These are phyloP conservation scores for Leucoraja erinaceus DNA, from an alignment of 2,113 vertebrate genomes.

Conservation along the genomic window DNA sequence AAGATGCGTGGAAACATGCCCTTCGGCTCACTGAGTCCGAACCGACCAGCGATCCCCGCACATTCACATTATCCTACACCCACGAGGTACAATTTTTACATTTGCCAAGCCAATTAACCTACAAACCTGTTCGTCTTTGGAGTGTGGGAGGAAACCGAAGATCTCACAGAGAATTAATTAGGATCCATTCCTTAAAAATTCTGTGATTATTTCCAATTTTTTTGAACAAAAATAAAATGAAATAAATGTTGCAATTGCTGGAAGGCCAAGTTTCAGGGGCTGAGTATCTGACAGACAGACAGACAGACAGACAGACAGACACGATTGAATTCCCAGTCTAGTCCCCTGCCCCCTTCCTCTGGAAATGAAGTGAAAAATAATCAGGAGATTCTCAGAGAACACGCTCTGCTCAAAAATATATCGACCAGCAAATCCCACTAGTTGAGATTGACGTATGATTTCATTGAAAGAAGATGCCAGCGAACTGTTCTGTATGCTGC, in stretches of 20 bases:
- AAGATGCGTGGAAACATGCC: no score
- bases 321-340: not conserved
- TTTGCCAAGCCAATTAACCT: no score
- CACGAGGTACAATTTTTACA: no score
- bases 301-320: constrained; percentile 19
- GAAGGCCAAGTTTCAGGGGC: not conserved
- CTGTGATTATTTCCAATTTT: not conserved
- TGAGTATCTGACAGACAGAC: constrained; percentile 20
- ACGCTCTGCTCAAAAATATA: constrained; percentile 23
- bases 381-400: constrained; percentile 16
- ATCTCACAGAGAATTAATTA: not conserved
- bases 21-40: no score
- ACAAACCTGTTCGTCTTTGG: no score
- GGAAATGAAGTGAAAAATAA: constrained; percentile 32
- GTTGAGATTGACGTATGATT: not conserved
- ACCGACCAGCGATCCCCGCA: no score
- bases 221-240: not conserved
- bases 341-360: constrained; percentile 25
- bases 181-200: not conserved
- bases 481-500: not conserved
- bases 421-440: not conserved
- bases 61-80: no score
- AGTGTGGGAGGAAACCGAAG: no score
- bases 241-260: not conserved
- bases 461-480: not conserved